Conservation (phyloP, 2,113 vertebrate genomes). For the Lophura nycthemera region DNA sequence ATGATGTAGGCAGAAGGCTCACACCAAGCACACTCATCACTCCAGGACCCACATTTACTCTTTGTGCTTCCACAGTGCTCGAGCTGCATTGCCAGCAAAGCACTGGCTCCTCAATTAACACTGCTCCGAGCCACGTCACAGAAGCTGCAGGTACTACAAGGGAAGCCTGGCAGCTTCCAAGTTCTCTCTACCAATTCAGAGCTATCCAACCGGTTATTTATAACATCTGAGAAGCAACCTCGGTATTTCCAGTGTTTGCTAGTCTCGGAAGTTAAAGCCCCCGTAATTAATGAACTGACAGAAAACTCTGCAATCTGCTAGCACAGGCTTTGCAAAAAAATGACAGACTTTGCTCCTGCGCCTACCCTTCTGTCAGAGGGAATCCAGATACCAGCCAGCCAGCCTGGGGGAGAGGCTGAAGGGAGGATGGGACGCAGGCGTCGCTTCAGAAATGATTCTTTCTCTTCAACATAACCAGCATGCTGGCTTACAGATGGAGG, state of each 20-base stretch:
- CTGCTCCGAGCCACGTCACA: background rate
- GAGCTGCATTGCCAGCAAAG: rapidly evolving
- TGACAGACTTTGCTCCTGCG: background rate
- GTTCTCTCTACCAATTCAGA: background rate
- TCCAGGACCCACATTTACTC: background rate
- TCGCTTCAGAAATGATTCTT: background rate
- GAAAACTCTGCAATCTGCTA: constrained; percentile 21
- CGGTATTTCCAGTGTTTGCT: constrained; percentile 8
- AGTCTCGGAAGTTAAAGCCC: background rate
- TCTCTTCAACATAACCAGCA: background rate
- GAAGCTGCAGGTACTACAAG: background rate
- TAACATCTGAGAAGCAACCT: background rate
- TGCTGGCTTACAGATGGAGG: background rate
- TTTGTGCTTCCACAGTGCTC: rapidly evolving
- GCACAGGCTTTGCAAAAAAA: background rate
- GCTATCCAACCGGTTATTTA: background rate
- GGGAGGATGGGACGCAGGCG: background rate
- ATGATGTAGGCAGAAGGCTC: background rate
- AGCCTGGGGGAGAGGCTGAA: constrained; percentile 1
- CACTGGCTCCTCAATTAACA: rapidly evolving
- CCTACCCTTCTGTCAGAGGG: constrained; percentile 16
- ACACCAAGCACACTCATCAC: background rate
- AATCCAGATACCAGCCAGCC: constrained; percentile 11
- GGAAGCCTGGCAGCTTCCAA: background rate
- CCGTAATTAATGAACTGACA: background rate